These are phyloP conservation scores for Bos taurus DNA, from an alignment of 2,113 vertebrate genomes.

Conservation along the genomic window ARS-UCD2.0 NC_037353.1:4160001-4160500, in stretches of 20 bases:
- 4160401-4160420: background rate
- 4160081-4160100: background rate
- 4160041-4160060: background rate
- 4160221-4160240: background rate
- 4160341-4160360: background rate
- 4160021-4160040: background rate
- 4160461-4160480: background rate
- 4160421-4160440: background rate
- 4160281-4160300: background rate
- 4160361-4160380: background rate
- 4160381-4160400: background rate
- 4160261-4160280: background rate
- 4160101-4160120: background rate
- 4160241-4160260: background rate
- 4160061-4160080: background rate
- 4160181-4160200: background rate
- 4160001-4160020: background rate
- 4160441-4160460: background rate
- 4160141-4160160: background rate
- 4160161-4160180: background rate
- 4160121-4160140: background rate
- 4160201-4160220: background rate
- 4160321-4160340: background rate
- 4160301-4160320: background rate
- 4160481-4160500: background rate